These are phyloP conservation scores for Tenrec ecaudatus DNA, from an alignment of 2,113 vertebrate species.

Conservation along the genomic window DNA sequence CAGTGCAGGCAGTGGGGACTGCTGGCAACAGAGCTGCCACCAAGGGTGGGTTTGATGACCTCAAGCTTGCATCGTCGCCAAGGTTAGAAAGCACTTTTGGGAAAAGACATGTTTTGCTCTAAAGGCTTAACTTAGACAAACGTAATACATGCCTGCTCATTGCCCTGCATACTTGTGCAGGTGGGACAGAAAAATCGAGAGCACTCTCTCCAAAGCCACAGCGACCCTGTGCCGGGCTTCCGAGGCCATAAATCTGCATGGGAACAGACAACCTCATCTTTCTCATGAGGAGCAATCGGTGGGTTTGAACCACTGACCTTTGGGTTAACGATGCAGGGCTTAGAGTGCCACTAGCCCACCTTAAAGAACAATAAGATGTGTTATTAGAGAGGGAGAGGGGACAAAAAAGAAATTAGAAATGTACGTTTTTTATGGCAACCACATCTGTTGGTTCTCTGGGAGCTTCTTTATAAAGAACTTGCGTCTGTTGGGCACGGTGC, in stretches of 20 bases:
- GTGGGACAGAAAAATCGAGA: not conserved
- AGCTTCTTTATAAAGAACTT: not conserved
- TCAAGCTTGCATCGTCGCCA: not conserved
- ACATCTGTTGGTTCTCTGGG: not conserved
- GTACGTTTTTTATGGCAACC: not conserved
- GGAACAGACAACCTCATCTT: too few relatives aligned
- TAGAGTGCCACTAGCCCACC: too few relatives aligned
- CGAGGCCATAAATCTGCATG: too few relatives aligned
- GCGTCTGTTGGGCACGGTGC: not conserved
- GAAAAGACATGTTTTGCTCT: not conserved
- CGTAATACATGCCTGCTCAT: constrained; percentile 9
- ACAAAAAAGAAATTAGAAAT: not conserved
- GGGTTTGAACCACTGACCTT: too few relatives aligned
- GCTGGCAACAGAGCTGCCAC: not conserved
- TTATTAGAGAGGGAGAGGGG: too few relatives aligned
- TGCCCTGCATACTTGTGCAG: not conserved
- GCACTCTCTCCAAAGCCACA: not conserved
- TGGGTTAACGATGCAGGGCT: too few relatives aligned
- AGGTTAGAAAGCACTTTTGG: not conserved
- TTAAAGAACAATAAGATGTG: too few relatives aligned
- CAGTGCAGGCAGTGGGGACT: not conserved
- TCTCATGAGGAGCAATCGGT: too few relatives aligned
- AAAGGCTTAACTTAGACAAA: constrained; percentile 42
- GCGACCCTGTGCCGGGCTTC: too few relatives aligned
- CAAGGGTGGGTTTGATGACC: not conserved